Conservation (phyloP, 2,113 vertebrate genomes). For the Paradisaea rubra region DNA sequence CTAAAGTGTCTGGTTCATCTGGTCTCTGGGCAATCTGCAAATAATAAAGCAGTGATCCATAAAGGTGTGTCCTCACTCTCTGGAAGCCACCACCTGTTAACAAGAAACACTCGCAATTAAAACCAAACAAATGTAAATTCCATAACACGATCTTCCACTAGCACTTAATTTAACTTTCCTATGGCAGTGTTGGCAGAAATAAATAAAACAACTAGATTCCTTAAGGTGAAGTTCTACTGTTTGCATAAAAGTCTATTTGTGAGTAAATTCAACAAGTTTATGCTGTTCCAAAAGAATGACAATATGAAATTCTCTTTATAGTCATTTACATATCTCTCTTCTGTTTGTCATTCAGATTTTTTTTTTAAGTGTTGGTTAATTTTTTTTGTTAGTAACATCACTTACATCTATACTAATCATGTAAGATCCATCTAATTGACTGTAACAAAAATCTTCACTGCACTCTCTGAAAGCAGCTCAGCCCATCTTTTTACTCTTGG, state of each 20-base stretch:
- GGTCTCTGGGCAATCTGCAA: conserved; percentile 96
- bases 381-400: not conserved
- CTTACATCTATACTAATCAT: not conserved
- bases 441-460: not conserved
- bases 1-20: conserved; percentile 93
- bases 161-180: not conserved
- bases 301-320: not conserved
- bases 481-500: not conserved
- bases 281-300: not conserved
- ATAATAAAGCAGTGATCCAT: conserved; percentile 93
- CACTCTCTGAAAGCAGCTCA: not conserved
- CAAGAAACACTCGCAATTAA: not conserved
- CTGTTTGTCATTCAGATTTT: not conserved
- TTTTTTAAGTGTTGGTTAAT: not conserved
- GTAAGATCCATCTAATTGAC: not conserved
- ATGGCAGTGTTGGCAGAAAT: not conserved
- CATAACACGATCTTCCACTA: not conserved
- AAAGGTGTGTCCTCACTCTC: conserved; percentile 90
- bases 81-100: conserved; percentile 91
- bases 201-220: not conserved
- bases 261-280: not conserved
- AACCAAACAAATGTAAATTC: not conserved
- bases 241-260: not conserved
- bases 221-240: not conserved
- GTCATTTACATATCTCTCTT: not conserved